A percentile compares a stretch with the other conserved stretches of the same genome.
These are phyloP conservation scores for Nomada ferruginata DNA, from an alignment of 2,888 invertebrate species.

Conservation along the genomic window DNA sequence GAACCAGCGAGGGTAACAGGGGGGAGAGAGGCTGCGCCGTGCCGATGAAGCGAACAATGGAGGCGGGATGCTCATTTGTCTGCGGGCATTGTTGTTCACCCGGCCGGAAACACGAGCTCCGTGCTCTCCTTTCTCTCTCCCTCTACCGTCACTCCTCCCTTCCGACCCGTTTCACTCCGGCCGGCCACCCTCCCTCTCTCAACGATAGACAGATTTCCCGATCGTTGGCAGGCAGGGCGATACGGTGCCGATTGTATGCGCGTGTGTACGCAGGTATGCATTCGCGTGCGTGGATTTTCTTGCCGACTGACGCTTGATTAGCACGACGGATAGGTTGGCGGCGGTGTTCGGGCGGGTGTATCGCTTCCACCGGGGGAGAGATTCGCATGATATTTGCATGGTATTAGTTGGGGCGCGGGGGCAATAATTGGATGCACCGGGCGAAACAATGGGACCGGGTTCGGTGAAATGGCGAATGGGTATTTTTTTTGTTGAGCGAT, in stretches of 20 bases:
- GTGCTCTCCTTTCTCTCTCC: constrained; percentile 72
- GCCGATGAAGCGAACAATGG: constrained; percentile 83
- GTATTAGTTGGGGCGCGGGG: too few relatives aligned
- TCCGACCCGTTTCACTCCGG: constrained; percentile 34
- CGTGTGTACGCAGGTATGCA: too few relatives aligned
- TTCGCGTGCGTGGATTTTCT: too few relatives aligned
- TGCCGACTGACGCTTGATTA: background rate
- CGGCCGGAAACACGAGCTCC: constrained; percentile 83
- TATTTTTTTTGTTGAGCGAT: too few relatives aligned
- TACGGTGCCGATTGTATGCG: constrained; percentile 29
- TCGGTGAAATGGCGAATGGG: too few relatives aligned
- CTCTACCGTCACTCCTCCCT: constrained; percentile 60
- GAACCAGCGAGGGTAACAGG: constrained; percentile 68
- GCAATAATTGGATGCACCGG: too few relatives aligned
- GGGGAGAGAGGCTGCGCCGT: constrained; percentile 74
- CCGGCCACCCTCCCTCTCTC: background rate
- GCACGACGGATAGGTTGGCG: background rate
- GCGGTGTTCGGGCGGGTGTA: too few relatives aligned
- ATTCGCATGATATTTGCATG: too few relatives aligned
- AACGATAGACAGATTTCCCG: constrained; percentile 21
- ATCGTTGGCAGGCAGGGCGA: background rate
- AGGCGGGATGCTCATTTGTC: constrained; percentile 84
- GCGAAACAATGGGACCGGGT: too few relatives aligned
- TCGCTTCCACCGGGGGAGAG: too few relatives aligned
- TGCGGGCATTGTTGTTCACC: constrained; percentile 83